These are phyloP conservation scores for Tragulus kanchil DNA, from an alignment of 2,113 vertebrate species.

Conservation along the genomic window DNA sequence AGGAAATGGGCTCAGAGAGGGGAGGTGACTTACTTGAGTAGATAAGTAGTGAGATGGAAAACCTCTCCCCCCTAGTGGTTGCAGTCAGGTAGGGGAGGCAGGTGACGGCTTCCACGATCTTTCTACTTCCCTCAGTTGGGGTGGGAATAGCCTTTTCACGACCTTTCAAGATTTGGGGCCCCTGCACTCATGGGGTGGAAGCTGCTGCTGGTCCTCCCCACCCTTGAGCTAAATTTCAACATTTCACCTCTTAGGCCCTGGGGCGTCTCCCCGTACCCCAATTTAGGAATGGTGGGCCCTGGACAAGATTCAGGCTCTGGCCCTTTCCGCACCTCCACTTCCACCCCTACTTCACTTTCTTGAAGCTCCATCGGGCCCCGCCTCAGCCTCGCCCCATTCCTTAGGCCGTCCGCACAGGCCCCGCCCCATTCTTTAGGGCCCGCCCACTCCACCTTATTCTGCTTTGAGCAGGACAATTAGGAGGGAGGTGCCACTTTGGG, in stretches of 20 bases:
- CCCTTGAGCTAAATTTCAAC: neutral
- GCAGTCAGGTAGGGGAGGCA: neutral
- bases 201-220: neutral
- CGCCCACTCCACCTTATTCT: too few relatives aligned
- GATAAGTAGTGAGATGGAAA: neutral
- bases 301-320: neutral
- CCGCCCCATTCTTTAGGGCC: neutral
- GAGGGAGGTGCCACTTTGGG: neutral
- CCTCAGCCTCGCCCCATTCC: neutral
- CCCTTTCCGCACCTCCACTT: too few relatives aligned
- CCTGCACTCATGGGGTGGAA: neutral
- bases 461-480: fast-evolving
- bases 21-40: neutral
- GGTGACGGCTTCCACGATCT: neutral
- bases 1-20: neutral
- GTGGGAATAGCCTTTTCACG: neutral
- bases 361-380: neutral
- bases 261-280: too few relatives aligned
- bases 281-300: neutral
- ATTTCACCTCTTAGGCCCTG: fast-evolving
- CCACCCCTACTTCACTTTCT: neutral
- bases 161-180: neutral
- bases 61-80: neutral
- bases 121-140: neutral
- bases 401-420: neutral